phyloP scores from a whole-genome alignment of 2,113 vertebrate genomes.

The Symphodus melops region DNA sequence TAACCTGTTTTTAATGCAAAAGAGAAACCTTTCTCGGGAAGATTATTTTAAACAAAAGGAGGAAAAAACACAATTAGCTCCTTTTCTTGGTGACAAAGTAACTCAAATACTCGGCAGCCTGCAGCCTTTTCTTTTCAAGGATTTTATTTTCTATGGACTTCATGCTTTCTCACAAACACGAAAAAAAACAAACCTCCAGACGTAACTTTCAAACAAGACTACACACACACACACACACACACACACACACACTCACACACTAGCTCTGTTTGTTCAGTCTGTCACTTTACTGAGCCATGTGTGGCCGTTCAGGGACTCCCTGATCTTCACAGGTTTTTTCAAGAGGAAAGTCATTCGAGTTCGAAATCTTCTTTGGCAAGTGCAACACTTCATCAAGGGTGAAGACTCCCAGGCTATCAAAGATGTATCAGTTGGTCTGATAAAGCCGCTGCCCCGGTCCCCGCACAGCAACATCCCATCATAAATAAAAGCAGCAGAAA shows the following conservation, averaged over 20 bases:
- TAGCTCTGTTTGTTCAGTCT: conserved; percentile 85
- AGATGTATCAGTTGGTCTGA: conserved; percentile 97
- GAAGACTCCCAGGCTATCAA: conserved; percentile 95
- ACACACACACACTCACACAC: conserved; percentile 37
- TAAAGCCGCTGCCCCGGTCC: conserved; percentile 92
- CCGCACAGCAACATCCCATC: conserved; percentile 97
- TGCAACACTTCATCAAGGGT: conserved; percentile 97
- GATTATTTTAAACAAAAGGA: not conserved
- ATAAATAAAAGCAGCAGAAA: conserved; percentile 96
- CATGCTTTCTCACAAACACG: conserved; percentile 11
- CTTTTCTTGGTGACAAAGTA: not conserved
- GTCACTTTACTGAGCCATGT: conserved; percentile 86
- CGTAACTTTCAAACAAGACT: conserved; percentile 8
- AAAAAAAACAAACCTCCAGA: conserved; percentile 7
- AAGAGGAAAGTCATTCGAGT: conserved; percentile 91
- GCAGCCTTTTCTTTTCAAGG: conserved; percentile 81
- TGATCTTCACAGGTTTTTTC: conserved; percentile 80
- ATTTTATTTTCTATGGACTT: conserved; percentile 81
- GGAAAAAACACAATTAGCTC: not conserved
- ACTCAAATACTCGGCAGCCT: conserved; percentile 35
- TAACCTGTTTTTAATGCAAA: not conserved
- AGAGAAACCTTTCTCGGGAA: not conserved
- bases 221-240: conserved; percentile 23
- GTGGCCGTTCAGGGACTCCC: conserved; percentile 87
- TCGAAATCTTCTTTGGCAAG: conserved; percentile 94